Conservation (phyloP, 1,140 invertebrate genomes). For the Paraescarpia echinospica region DNA sequence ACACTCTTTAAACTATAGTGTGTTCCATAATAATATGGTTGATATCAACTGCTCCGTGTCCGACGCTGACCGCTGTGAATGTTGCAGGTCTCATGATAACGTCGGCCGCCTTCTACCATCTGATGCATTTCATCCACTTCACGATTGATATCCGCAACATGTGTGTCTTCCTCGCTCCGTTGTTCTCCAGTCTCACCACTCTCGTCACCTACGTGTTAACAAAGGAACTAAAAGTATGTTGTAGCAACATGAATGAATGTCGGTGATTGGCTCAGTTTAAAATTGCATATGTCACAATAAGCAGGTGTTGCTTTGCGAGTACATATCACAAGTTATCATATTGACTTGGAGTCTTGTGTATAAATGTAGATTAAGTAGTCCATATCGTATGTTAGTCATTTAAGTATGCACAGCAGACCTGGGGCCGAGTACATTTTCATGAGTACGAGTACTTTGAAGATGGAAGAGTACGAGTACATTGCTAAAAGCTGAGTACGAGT, state of each 20-base stretch:
- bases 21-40: no score
- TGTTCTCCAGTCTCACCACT: slow-evolving; percentile 95
- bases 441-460: no score
- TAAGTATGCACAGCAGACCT: no score
- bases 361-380: no score
- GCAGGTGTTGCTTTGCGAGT: no score
- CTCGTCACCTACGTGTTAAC: slow-evolving; percentile 94
- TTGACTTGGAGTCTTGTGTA: no score
- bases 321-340: neutral
- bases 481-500: no score
- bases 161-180: slow-evolving; percentile 94
- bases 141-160: slow-evolving; percentile 96
- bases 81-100: slow-evolving; percentile 86
- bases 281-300: no score
- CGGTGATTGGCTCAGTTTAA: neutral
- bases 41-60: neutral
- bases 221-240: slow-evolving; percentile 84
- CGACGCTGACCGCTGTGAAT: neutral
- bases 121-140: slow-evolving; percentile 87
- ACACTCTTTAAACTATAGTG: neutral
- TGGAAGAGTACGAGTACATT: no score
- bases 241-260: neutral
- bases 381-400: no score
- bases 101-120: slow-evolving; percentile 86
- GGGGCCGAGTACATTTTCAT: no score